A percentile compares a stretch with the other conserved stretches of the same genome.
Evolutionary conservation across 2,797 vertebrate species (phyloP).

Genomic region (Threskiornis aethiopicus): DNA sequence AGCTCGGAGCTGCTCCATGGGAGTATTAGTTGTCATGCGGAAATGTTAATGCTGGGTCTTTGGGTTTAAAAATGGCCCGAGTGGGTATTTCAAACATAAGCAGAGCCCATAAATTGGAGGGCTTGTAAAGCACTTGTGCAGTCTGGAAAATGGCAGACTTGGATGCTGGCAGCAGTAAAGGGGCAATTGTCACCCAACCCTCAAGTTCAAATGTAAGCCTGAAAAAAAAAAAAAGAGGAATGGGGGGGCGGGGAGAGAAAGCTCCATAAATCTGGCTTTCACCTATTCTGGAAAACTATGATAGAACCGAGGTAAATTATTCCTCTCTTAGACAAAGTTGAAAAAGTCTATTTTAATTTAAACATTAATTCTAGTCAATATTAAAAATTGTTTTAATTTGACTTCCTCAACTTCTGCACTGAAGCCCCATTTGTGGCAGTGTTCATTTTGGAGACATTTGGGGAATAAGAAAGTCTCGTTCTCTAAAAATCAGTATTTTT

Average conservation of each 20-base stretch:
- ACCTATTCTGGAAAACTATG: background rate
- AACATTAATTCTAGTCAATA: background rate
- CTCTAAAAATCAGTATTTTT: background rate
- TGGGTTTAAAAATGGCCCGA: background rate
- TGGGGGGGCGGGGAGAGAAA: background rate
- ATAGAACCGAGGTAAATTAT: background rate
- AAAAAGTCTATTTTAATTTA: background rate
- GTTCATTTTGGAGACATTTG: background rate
- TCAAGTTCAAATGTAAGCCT: background rate
- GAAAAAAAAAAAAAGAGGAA: background rate
- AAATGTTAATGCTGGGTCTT: background rate
- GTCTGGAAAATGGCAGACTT: background rate
- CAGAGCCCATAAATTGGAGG: background rate
- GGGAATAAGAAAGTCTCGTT: background rate
- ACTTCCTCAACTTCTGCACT: background rate
- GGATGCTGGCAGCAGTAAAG: background rate
- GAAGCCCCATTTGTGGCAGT: background rate
- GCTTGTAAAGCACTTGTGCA: background rate
- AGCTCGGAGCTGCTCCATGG: rapidly evolving
- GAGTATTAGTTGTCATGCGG: background rate
- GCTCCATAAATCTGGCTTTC: background rate
- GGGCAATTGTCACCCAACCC: background rate
- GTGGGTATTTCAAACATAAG: background rate
- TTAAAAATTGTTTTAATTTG: background rate
- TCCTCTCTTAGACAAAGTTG: background rate